phyloP scores from a whole-genome alignment of 2,888 invertebrate genomes.

The Lumbricus terrestris region DNA sequence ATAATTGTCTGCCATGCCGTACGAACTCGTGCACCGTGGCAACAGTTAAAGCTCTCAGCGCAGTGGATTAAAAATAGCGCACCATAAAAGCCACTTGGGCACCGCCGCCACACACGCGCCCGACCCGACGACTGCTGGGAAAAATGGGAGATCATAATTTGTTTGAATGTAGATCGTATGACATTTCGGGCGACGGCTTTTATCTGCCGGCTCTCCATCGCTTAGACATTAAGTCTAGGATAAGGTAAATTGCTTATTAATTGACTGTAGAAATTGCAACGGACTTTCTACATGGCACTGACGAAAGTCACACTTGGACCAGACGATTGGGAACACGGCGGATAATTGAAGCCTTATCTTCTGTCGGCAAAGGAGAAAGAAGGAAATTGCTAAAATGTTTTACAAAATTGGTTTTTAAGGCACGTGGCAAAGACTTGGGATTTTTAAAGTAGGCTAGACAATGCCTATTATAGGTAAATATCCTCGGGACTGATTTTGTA shows the following conservation, averaged over 20 bases:
- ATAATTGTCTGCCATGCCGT: background rate
- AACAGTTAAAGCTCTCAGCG: background rate
- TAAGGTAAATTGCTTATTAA: background rate
- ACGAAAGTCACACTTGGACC: background rate
- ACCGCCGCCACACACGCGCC: background rate
- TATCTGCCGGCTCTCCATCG: background rate
- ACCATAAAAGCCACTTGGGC: background rate
- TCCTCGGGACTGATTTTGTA: no score
- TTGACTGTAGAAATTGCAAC: background rate
- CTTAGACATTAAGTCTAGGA: background rate
- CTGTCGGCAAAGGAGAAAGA: background rate
- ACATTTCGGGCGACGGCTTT: background rate
- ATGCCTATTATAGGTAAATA: no score
- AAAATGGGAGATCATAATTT: background rate
- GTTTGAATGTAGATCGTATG: background rate
- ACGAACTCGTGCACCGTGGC: background rate
- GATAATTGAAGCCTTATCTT: background rate
- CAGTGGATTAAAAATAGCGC: background rate
- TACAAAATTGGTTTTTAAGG: background rate
- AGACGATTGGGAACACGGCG: background rate
- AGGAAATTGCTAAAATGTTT: slow-evolving; percentile 3
- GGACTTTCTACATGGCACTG: background rate
- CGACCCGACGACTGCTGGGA: background rate
- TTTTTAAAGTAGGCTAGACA: no score
- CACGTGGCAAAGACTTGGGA: background rate